Conservation (phyloP, 1,140 invertebrate genomes). For the Stegodyphus dumicola region DNA sequence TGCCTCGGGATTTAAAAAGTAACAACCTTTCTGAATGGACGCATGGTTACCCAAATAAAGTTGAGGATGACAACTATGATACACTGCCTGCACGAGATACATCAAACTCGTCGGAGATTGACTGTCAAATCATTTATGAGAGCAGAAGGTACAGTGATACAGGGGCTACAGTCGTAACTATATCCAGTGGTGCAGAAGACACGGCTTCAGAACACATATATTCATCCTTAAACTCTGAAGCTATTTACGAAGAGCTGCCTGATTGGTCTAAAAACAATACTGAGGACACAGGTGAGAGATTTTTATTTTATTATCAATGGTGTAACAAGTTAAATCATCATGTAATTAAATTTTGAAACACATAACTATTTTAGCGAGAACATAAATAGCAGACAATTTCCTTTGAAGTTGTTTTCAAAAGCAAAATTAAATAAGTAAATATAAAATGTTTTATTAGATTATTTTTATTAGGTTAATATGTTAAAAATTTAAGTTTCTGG, state of each 20-base stretch:
- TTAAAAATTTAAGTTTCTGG: too few relatives aligned
- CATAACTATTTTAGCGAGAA: too few relatives aligned
- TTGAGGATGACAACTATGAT: not conserved
- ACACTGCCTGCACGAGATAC: not conserved
- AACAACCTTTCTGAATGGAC: too few relatives aligned
- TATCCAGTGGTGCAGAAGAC: slow-evolving; percentile 21
- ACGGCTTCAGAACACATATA: slow-evolving; percentile 22
- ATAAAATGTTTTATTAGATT: too few relatives aligned
- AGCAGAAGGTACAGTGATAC: slow-evolving; percentile 72
- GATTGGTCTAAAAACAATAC: slow-evolving; percentile 63
- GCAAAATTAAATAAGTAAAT: too few relatives aligned
- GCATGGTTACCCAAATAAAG: not conserved
- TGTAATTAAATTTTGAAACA: too few relatives aligned
- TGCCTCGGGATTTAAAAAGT: too few relatives aligned
- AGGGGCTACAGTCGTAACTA: slow-evolving; percentile 31
- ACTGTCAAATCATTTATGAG: slow-evolving; percentile 31
- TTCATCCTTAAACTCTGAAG: slow-evolving; percentile 74
- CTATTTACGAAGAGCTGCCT: slow-evolving; percentile 88
- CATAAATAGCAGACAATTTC: too few relatives aligned
- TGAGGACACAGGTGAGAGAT: not conserved
- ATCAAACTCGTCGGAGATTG: not conserved
- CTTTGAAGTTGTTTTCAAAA: too few relatives aligned
- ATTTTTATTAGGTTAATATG: too few relatives aligned
- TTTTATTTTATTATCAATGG: too few relatives aligned
- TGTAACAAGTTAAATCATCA: too few relatives aligned